Evolutionary conservation across 1,140 invertebrate species (phyloP).

Genomic region (Vanessa atalanta): DNA sequence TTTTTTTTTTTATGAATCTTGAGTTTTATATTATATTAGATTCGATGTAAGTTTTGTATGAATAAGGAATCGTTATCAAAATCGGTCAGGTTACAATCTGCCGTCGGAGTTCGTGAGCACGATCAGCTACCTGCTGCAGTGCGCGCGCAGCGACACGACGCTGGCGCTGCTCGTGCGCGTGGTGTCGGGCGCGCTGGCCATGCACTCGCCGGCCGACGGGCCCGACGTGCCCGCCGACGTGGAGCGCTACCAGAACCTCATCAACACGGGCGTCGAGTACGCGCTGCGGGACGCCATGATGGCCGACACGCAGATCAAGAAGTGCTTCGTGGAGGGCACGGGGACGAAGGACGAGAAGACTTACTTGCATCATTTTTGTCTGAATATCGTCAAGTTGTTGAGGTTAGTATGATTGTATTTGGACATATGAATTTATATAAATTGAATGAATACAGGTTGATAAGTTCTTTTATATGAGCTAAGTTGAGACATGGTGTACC

Average conservation of each 20-base stretch:
- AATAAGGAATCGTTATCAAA: too few species aligned
- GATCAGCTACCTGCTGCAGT: slow-evolving; percentile 80
- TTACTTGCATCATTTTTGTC: slow-evolving; percentile 71
- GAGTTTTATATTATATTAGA: too few species aligned
- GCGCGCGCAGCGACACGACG: slow-evolving; percentile 78
- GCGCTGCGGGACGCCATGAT: slow-evolving; percentile 69
- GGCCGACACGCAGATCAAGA: slow-evolving; percentile 67
- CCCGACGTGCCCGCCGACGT: slow-evolving; percentile 63
- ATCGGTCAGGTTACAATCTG: slow-evolving; percentile 76
- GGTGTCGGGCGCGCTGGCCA: slow-evolving; percentile 71
- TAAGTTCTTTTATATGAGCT: too few species aligned
- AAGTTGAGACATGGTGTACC: too few species aligned
- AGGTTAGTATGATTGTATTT: slow-evolving; percentile 49
- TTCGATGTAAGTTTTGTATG: too few species aligned
- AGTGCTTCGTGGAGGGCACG: slow-evolving; percentile 55
- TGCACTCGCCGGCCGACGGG: slow-evolving; percentile 68
- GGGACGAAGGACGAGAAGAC: slow-evolving; percentile 57
- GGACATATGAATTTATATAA: too few species aligned
- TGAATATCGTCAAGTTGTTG: slow-evolving; percentile 73
- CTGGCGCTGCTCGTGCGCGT: slow-evolving; percentile 81
- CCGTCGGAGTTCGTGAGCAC: slow-evolving; percentile 81
- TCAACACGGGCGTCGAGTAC: slow-evolving; percentile 71
- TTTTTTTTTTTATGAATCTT: too few species aligned
- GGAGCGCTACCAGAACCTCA: slow-evolving; percentile 66
- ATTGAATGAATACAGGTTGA: too few species aligned